Conservation (phyloP, 2,113 vertebrate species). For the Orientallactaga bullata region DNA sequence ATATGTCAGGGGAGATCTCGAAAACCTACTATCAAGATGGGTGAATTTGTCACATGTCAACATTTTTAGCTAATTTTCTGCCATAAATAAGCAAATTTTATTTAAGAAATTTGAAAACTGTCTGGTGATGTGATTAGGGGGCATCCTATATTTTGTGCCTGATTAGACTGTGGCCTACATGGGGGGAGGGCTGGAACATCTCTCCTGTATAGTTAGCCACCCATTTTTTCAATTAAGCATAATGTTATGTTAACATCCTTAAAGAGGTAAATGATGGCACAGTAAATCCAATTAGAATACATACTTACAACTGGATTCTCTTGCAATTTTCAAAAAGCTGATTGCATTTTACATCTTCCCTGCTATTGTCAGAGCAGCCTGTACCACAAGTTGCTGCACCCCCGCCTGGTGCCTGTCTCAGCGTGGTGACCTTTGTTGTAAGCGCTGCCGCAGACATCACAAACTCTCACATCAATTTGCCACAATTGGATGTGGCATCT, state of each 20-base stretch:
- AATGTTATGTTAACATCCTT: conserved; percentile 82
- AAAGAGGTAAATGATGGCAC: conserved; percentile 77
- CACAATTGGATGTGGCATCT: conserved; percentile 99
- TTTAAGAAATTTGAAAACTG: conserved; percentile 79
- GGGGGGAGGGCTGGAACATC: conserved; percentile 66
- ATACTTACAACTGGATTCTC: conserved; percentile 85
- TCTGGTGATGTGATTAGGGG: conserved; percentile 34
- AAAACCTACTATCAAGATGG: conserved; percentile 83
- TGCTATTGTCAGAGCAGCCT: conserved; percentile 84
- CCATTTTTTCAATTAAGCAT: conserved; percentile 81
- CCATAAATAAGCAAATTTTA: conserved; percentile 74
- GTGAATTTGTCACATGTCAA: conserved; percentile 86
- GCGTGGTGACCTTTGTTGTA: conserved; percentile 99
- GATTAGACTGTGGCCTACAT: conserved; percentile 62
- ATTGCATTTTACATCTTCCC: conserved; percentile 85
- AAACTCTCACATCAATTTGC: conserved; percentile 99
- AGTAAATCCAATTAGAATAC: conserved; percentile 84
- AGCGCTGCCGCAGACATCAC: conserved; percentile 99
- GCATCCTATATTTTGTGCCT: conserved; percentile 69
- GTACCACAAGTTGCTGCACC: conserved; percentile 87
- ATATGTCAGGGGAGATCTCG: conserved; percentile 85
- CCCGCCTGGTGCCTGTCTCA: conserved; percentile 96
- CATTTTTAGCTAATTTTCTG: conserved; percentile 80
- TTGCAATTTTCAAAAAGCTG: conserved; percentile 84
- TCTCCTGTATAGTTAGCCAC: conserved; percentile 75